Percentiles rank a stretch among this genome's conserved stretches.
These are phyloP conservation scores for Drosophila atripex DNA, from an alignment of 2,888 invertebrate species.

Conservation along the genomic window DNA sequence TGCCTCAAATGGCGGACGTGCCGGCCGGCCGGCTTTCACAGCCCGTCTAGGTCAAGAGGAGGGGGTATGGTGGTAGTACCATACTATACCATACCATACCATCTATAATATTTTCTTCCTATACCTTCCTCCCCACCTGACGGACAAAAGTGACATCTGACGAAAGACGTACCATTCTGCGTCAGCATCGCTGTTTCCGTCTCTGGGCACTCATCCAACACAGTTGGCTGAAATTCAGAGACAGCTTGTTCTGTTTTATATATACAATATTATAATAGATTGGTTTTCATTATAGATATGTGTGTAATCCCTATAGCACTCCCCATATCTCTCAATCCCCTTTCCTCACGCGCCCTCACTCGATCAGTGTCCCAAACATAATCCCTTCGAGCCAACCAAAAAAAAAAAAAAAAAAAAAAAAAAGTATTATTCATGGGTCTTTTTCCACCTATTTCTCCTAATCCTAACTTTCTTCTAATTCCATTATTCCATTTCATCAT, in stretches of 20 bases:
- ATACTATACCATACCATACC: no score
- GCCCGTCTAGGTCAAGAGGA: slow-evolving; percentile 12
- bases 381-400: slow-evolving; percentile 19
- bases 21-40: slow-evolving; percentile 28
- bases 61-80: not conserved
- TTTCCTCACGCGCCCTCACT: slow-evolving; percentile 50
- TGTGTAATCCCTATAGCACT: not conserved
- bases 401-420: no score
- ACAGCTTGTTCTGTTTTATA: not conserved
- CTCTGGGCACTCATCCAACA: slow-evolving; percentile 41
- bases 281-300: not conserved
- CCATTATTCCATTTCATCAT: no score
- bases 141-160: slow-evolving; percentile 22
- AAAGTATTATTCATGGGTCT: no score
- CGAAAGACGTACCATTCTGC: slow-evolving; percentile 25
- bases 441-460: no score
- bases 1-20: slow-evolving; percentile 42
- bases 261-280: not conserved
- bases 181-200: slow-evolving; percentile 16
- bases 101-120: slow-evolving; percentile 11
- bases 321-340: not conserved
- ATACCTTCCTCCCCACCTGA: slow-evolving; percentile 21
- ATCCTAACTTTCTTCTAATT: no score
- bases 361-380: slow-evolving; percentile 44
- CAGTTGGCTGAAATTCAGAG: slow-evolving; percentile 3